Conservation (phyloP, 2,888 invertebrate species). For the Eupithecia dodoneata region DNA sequence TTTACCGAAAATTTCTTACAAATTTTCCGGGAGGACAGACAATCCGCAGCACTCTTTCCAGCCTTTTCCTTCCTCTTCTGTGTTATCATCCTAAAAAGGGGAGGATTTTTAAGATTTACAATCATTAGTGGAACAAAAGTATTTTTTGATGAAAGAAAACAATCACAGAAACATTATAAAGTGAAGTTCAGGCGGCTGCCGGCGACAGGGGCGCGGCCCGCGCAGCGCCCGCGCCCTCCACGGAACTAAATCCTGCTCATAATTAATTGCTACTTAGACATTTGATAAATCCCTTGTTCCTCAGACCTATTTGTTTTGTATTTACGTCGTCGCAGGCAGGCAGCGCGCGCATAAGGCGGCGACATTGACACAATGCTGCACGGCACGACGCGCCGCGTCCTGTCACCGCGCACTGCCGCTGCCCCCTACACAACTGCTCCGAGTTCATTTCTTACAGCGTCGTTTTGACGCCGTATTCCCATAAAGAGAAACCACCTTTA, state of each 20-base stretch:
- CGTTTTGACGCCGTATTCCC: background rate
- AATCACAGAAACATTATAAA: background rate
- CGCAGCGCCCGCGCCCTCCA: background rate
- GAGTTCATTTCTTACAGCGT: background rate
- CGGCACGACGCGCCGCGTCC: background rate
- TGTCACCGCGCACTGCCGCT: background rate
- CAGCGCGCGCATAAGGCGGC: slow-evolving; percentile 5
- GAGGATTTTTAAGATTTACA: background rate
- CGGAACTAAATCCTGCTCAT: background rate
- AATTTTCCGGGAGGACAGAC: background rate
- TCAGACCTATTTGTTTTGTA: slow-evolving; percentile 14
- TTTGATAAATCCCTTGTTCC: slow-evolving; percentile 16
- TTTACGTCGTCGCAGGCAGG: background rate
- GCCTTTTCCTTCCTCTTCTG: background rate
- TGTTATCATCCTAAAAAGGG: background rate
- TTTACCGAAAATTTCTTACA: slow-evolving; percentile 11
- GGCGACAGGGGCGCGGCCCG: background rate
- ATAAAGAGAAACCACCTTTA: background rate
- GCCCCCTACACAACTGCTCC: background rate
- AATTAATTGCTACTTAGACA: slow-evolving; percentile 1
- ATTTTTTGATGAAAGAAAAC: background rate
- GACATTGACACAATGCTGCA: slow-evolving; percentile 6
- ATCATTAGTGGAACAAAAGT: background rate
- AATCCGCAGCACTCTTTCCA: background rate
- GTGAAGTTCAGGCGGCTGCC: background rate